Base-by-base conservation (phyloP, 2,888 invertebrate genomes). In the Esperia sulphurella region DNA sequence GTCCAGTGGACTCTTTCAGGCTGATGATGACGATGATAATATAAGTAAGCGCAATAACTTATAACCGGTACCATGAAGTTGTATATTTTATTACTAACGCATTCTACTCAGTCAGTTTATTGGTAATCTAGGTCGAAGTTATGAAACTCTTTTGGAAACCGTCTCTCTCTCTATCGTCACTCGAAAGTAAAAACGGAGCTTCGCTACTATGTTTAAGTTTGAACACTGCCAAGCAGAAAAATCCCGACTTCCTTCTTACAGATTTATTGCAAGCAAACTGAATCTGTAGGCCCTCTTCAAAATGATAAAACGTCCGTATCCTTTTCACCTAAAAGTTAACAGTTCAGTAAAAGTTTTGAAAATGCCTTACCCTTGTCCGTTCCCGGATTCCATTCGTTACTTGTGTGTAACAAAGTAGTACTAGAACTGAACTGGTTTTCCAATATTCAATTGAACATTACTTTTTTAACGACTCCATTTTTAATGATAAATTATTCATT, bases 271-370 rank as follows among this genome's bases (percentile, higher is more conserved):
- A 46, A n/a, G 50, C 50, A 44, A 44, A 49, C 46, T 48, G 46
- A 50, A 50, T 50, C 50, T 50, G 52, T 46, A 39, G 42, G 47
- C 47, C 49, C 48, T 33, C 33, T 48, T 50, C 49, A 45, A 51
- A 51, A 48, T 48, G 54, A 51, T 49, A 53, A 52, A 52, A 51
- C 45, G 48, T 46, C 40, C 43, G 42, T 45, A 45, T 33, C 48
- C 41, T 45, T 43, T 28, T 39, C 48, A 49, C 42, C 50, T 45
- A 54, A 53, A 59, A 54, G 56, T 55, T 51, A 57, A 53, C 50
- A 53, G 51, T 51, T 57, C 51, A 52, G 48, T 43, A 42, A 49
- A 54, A 57, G 55, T 59, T 56, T 53, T 51, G 49, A 49, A 52
- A 52, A 49, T 49, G 48, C 35, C n/a, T 42, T 51, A 51, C 55